Evolutionary conservation across 2,797 vertebrate species (phyloP).

Genomic region (Hydrophis major): DNA sequence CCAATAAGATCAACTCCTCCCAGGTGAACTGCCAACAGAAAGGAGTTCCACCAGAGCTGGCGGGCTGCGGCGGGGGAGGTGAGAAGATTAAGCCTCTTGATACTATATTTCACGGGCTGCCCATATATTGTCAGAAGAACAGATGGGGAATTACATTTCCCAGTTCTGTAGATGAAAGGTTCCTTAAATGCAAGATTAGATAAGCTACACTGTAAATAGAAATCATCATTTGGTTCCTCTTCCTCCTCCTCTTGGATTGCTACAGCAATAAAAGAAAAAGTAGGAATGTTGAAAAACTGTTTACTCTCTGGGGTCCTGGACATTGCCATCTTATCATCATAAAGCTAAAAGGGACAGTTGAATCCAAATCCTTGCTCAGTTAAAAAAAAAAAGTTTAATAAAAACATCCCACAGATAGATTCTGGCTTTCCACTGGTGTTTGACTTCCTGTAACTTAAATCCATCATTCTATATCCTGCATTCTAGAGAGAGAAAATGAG

Average conservation of each 20-base stretch:
- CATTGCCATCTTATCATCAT: not conserved
- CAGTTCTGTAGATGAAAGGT: not conserved
- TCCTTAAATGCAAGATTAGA: not conserved
- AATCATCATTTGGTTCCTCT: not conserved
- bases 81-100: not conserved
- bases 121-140: not conserved
- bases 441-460: not conserved
- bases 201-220: not conserved
- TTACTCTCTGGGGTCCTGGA: not conserved
- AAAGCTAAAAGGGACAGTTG: not conserved
- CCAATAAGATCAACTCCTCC: not conserved
- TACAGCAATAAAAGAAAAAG: not conserved
- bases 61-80: accelerated
- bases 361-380: not conserved
- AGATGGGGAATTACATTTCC: not conserved
- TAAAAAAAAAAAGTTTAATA: not conserved
- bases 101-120: not conserved
- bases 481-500: not conserved
- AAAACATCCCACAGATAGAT: not conserved
- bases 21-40: not conserved
- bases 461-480: not conserved
- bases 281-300: not conserved
- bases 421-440: not conserved
- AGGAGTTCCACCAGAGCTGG: not conserved
- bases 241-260: not conserved